Base-by-base conservation (phyloP, 2,797 vertebrate species). In the Argya squamiceps region DNA sequence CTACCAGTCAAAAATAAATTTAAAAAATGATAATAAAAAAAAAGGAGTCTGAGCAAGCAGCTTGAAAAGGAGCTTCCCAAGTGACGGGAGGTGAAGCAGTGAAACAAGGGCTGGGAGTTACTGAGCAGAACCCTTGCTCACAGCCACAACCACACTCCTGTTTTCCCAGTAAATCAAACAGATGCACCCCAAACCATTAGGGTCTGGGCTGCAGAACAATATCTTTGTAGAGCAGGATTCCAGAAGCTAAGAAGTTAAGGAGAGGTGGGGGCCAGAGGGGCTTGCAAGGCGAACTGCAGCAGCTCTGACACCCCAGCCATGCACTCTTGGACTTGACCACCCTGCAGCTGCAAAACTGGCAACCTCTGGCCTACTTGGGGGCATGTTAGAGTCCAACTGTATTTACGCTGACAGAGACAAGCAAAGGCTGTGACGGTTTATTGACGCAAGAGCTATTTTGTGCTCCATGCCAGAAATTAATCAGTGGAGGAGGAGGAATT, bases 361-460 rank as follows among this genome's bases (percentile, higher is more conserved):
- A 87, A 82, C 95, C 89, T 91, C 96, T 97, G 97, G 96, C 97
- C 55, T 46, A 59, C 79, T 60, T 70, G 87, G 37, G 39, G 94
- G 69, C 79, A 86, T 6, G 44, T 65, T 58, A 50, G 90, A 94
- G 96, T 95, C 92, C 95, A 73, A 97, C 92, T 84, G 96, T 97
- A 97, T 97, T 97, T 95, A 95, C 50, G 58, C 97, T 96, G 92
- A 96, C 81, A 95, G 96, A 92, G 91, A 92, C 93, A 95, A 93
- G 96, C 79, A 92, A 92, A 92, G 93, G 97, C 67, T 91, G 88
- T 98, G 97, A 98, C 97, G 97, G 95, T 73, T 93, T 79, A 96
- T 93, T 98, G 98, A 98, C 96, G 97, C 97, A 98, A 98, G 97
- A 97, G 95, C 95, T 82, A 94, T 95, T 96, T 56, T 53, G 68